Percentiles rank a stretch among this genome's conserved stretches.
These are phyloP conservation scores for Aeoliscus strigatus DNA, from an alignment of 2,797 vertebrate genomes.

Conservation along the genomic window DNA sequence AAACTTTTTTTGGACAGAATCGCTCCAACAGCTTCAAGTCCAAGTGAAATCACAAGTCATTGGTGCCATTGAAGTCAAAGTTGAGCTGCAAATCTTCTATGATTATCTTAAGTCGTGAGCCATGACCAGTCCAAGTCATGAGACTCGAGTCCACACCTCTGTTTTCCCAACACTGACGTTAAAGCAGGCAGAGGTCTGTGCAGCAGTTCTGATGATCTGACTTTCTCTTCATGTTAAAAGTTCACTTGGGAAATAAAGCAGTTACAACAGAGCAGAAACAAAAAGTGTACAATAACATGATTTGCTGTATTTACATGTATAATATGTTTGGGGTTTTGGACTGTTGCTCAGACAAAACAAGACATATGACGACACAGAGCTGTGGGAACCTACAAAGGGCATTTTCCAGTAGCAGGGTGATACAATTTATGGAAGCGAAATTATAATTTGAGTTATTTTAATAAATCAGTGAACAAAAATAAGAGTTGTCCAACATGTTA, in stretches of 20 bases:
- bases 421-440: not conserved
- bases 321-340: not conserved
- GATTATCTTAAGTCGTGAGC: too few relatives aligned
- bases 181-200: too few relatives aligned
- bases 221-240: too few relatives aligned
- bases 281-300: not conserved
- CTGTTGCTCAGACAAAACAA: not conserved
- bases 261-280: not conserved
- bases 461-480: conserved; percentile 4
- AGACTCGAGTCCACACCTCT: too few relatives aligned
- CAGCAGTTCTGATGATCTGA: too few relatives aligned
- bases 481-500: not conserved
- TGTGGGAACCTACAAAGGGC: conserved; percentile 1
- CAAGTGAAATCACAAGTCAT: too few relatives aligned
- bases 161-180: too few relatives aligned
- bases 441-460: not conserved
- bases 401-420: not conserved
- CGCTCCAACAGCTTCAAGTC: too few relatives aligned
- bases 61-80: too few relatives aligned
- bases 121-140: too few relatives aligned
- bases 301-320: not conserved
- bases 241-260: not conserved
- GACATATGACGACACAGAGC: not conserved
- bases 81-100: too few relatives aligned
- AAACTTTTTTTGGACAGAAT: too few relatives aligned